phyloP scores from a whole-genome alignment of 2,113 vertebrate species.

The Smithornis capensis region DNA sequence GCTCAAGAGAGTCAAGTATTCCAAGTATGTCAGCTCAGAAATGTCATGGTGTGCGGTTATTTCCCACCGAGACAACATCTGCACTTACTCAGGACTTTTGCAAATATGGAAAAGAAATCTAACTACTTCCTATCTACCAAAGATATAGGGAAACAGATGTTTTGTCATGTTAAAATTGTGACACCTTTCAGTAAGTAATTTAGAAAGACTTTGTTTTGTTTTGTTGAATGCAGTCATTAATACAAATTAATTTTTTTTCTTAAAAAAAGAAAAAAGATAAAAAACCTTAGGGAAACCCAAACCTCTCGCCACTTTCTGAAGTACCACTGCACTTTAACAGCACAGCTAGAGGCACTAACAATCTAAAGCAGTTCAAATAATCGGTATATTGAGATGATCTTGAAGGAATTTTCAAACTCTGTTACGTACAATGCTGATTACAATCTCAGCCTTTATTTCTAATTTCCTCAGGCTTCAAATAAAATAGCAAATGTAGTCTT shows the following conservation, averaged over 20 bases:
- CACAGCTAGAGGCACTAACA: not conserved
- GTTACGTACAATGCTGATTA: not conserved
- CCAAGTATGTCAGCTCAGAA: not conserved
- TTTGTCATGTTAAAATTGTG: not conserved
- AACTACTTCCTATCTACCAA: not conserved
- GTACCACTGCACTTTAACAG: not conserved
- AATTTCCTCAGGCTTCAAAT: not conserved
- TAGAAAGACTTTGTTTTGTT: not conserved
- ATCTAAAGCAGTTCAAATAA: not conserved
- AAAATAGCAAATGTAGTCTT: not conserved
- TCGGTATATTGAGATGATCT: not conserved
- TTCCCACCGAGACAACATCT: conserved; percentile 5
- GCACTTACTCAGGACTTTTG: not conserved
- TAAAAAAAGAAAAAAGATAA: not conserved
- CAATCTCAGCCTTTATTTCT: not conserved
- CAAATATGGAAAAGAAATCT: not conserved
- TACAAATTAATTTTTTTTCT: not conserved
- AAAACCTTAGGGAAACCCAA: not conserved
- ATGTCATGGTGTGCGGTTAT: not conserved
- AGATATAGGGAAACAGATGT: not conserved
- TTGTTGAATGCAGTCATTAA: not conserved
- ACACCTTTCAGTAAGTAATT: not conserved
- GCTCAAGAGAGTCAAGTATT: not conserved
- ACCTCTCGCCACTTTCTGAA: not conserved
- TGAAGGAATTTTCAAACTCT: not conserved